Conservation (phyloP, 2,888 invertebrate genomes). For the Xestia xanthographa region DNA sequence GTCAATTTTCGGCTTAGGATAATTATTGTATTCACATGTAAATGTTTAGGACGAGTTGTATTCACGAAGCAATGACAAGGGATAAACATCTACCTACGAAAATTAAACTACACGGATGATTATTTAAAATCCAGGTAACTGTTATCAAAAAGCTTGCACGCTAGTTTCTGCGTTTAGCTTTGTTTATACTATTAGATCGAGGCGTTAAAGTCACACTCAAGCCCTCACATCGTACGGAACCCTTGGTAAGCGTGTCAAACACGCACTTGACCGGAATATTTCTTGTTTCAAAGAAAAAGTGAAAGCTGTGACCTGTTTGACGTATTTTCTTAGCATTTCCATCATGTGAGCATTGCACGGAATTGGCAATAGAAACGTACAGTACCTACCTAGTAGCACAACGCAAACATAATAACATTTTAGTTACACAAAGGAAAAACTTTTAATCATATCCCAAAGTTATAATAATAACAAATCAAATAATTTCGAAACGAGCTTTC, state of each 20-base stretch:
- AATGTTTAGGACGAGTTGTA: neutral
- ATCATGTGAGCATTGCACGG: neutral
- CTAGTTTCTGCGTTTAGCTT: neutral
- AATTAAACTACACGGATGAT: neutral
- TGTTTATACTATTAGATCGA: neutral
- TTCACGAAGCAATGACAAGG: neutral
- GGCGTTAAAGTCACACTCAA: conserved; percentile 16
- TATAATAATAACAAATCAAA: conserved; percentile 2
- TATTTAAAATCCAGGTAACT: neutral
- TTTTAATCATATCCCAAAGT: neutral
- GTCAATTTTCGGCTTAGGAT: neutral
- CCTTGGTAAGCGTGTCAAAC: conserved; percentile 37
- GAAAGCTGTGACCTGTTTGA: conserved; percentile 15
- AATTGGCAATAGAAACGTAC: neutral
- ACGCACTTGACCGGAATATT: conserved; percentile 49
- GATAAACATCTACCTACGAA: neutral
- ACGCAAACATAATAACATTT: conserved; percentile 1
- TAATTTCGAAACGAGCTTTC: neutral
- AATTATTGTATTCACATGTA: neutral
- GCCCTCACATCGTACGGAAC: conserved; percentile 10
- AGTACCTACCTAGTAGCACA: neutral
- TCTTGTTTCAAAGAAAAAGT: conserved; percentile 13
- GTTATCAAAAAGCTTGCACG: neutral
- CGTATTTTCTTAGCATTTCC: conserved; percentile 13
- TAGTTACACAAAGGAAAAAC: neutral